These are phyloP conservation scores for Buceros bicornis DNA, from an alignment of 2,797 vertebrate genomes.

Conservation along the genomic window DNA sequence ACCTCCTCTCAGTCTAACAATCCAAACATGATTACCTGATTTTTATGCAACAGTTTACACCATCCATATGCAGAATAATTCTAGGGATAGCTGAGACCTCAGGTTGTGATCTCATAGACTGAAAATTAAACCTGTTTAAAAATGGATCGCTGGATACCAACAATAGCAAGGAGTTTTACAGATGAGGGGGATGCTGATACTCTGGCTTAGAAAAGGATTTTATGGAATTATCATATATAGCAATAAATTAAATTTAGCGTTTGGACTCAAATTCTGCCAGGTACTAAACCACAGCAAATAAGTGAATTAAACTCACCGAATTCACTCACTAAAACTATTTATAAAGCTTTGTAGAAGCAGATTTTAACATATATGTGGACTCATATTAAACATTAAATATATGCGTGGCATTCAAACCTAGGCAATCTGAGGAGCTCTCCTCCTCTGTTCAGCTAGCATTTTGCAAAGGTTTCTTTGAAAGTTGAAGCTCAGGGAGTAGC, in stretches of 20 bases:
- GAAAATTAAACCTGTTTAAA: background rate
- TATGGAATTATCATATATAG: background rate
- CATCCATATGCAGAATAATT: background rate
- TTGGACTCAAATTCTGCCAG: slow-evolving; percentile 1
- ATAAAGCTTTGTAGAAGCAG: slow-evolving; percentile 49
- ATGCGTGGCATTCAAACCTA: background rate
- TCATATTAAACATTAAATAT: slow-evolving; percentile 6
- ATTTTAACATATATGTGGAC: background rate
- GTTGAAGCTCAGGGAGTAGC: background rate
- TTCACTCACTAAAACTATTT: slow-evolving; percentile 47
- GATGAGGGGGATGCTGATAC: background rate
- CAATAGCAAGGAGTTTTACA: background rate
- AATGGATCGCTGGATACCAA: background rate
- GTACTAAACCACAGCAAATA: slow-evolving; percentile 22
- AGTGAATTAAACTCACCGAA: slow-evolving; percentile 44
- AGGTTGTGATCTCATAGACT: background rate
- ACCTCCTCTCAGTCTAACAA: slow-evolving; percentile 22
- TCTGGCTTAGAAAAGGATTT: background rate
- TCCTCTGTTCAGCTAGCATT: background rate
- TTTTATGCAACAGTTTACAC: slow-evolving; percentile 43
- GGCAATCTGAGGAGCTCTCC: background rate
- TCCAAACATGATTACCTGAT: background rate
- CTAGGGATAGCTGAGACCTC: background rate
- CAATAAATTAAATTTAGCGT: background rate
- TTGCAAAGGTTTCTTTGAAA: background rate